Conservation (phyloP, 2,888 invertebrate species). For the Cyaniris semiargus region DNA sequence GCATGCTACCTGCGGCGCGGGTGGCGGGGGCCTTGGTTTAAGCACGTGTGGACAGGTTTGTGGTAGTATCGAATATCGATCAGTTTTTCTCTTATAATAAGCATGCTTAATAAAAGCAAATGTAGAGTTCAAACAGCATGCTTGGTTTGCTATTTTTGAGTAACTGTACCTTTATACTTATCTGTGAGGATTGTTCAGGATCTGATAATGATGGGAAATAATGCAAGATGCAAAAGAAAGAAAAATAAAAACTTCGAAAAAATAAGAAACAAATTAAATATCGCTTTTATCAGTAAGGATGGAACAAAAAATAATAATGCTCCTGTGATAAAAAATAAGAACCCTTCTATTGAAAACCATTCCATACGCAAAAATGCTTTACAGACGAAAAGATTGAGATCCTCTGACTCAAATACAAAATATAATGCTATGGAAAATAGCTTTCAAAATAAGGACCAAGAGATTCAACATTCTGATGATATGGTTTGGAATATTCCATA, state of each 20-base stretch:
- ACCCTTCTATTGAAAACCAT: not conserved
- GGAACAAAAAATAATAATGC: not conserved
- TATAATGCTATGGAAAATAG: not conserved
- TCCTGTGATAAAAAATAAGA: not conserved
- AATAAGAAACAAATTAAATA: conserved; percentile 10
- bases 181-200: no score
- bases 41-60: no score
- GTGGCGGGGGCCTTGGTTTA: no score
- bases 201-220: not conserved
- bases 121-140: no score
- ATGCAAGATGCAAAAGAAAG: not conserved
- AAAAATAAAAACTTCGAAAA: not conserved
- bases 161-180: no score
- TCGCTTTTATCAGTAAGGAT: not conserved
- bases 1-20: no score
- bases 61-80: no score
- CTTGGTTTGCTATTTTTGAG: no score
- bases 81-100: no score
- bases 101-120: no score
- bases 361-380: conserved; percentile 19
- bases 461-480: not conserved
- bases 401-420: not conserved
- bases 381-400: conserved; percentile 27
- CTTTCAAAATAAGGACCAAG: not conserved
- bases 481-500: not conserved